Evolutionary conservation across 2,888 invertebrate genomes (phyloP).

Genomic region (Temnothorax ravouxi): DNA sequence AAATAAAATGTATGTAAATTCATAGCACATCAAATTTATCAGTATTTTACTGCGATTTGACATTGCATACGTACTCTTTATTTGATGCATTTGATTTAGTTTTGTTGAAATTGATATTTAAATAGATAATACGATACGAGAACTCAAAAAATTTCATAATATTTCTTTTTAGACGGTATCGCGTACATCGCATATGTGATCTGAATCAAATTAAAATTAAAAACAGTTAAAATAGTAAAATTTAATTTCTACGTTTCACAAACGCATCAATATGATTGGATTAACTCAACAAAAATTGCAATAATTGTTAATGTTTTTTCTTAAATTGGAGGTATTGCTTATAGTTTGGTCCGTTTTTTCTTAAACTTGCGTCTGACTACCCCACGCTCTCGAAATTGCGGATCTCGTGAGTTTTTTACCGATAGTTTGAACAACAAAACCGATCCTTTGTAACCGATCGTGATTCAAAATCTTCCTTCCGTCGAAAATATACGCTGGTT

Average conservation of each 20-base stretch:
- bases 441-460: slow-evolving; percentile 93
- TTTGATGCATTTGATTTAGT: not conserved
- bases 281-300: slow-evolving; percentile 19
- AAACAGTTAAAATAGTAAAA: slow-evolving; percentile 10
- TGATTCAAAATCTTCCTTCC: slow-evolving; percentile 98
- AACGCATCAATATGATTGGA: slow-evolving; percentile 19
- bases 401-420: slow-evolving; percentile 90
- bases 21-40: not conserved
- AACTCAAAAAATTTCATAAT: not conserved
- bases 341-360: slow-evolving; percentile 48
- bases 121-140: not conserved
- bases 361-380: slow-evolving; percentile 84
- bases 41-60: not conserved
- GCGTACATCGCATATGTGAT: not conserved
- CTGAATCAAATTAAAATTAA: slow-evolving; percentile 4
- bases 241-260: not conserved
- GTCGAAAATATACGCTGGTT: slow-evolving; percentile 99
- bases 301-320: not conserved
- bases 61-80: not conserved
- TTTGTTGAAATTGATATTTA: not conserved
- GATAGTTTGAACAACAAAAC: slow-evolving; percentile 98
- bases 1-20: not conserved
- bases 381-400: slow-evolving; percentile 86
- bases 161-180: not conserved
- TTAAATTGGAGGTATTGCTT: slow-evolving; percentile 35